Evolutionary conservation across 2,113 vertebrate species (phyloP).

Genomic region (Calyptomena viridis): DNA sequence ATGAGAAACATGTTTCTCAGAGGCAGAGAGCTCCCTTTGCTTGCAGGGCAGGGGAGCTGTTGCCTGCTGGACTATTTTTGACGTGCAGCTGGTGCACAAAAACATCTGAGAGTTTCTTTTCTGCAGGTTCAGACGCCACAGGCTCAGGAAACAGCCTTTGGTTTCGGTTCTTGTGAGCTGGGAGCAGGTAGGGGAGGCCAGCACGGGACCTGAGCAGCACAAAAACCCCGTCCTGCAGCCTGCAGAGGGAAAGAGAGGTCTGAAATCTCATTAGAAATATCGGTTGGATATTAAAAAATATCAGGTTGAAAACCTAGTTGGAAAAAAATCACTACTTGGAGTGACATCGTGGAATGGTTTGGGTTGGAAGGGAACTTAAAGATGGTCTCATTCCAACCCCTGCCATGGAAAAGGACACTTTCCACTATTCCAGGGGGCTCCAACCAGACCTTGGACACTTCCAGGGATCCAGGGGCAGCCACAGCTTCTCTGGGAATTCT

Average conservation of each 20-base stretch:
- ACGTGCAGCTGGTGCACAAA: constrained; percentile 40
- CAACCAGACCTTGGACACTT: background rate
- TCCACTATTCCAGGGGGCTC: background rate
- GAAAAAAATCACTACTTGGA: background rate
- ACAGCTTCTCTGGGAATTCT: background rate
- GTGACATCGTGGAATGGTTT: no score
- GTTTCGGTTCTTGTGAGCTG: constrained; percentile 24
- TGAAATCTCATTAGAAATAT: background rate
- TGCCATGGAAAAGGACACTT: background rate
- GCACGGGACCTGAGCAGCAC: background rate
- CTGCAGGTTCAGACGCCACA: background rate
- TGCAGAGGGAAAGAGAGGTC: background rate
- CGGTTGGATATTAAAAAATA: background rate
- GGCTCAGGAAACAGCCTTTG: constrained; percentile 13
- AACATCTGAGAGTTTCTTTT: constrained; percentile 63
- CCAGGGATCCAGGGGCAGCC: background rate
- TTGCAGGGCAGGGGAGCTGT: background rate
- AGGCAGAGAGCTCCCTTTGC: background rate
- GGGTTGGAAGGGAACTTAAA: background rate
- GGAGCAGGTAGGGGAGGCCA: constrained; percentile 9
- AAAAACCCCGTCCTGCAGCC: background rate
- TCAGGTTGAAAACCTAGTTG: background rate
- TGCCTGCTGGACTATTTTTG: constrained; percentile 37
- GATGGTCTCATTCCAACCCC: no score
- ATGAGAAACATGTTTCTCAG: background rate